Conservation (phyloP, 1,140 invertebrate genomes). For the Pararge aegeria region DNA sequence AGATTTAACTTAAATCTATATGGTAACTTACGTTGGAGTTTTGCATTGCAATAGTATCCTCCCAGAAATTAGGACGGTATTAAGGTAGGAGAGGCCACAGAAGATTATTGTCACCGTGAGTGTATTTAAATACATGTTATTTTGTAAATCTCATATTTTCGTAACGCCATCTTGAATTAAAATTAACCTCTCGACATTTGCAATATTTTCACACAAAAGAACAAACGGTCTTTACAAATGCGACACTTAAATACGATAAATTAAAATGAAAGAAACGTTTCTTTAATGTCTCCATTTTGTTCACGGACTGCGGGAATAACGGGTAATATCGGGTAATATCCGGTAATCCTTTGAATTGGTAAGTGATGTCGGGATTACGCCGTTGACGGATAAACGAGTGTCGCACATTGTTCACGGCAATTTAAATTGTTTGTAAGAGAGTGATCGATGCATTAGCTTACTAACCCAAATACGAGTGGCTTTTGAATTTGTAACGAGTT, state of each 20-base stretch:
- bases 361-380: slow-evolving; percentile 22
- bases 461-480: slow-evolving; percentile 18
- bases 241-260: not conserved
- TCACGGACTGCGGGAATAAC: slow-evolving; percentile 1
- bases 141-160: not conserved
- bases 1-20: too few species aligned
- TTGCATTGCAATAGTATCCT: too few species aligned
- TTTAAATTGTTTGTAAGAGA: slow-evolving; percentile 26
- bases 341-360: slow-evolving; percentile 23
- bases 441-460: slow-evolving; percentile 26
- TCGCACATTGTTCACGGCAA: slow-evolving; percentile 19
- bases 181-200: not conserved
- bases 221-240: not conserved
- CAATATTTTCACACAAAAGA: not conserved
- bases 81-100: too few species aligned
- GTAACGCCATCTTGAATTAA: not conserved
- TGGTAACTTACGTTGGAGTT: too few species aligned
- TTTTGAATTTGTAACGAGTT: slow-evolving; percentile 8
- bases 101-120: too few species aligned
- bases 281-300: slow-evolving; percentile 10
- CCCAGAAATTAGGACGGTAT: too few species aligned
- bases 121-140: not conserved
- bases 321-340: slow-evolving; percentile 6
- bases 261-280: slow-evolving; percentile 3
- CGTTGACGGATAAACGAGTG: slow-evolving; percentile 24